Conservation (phyloP, 2,113 vertebrate genomes). For the Bubo blakistoni region DNA sequence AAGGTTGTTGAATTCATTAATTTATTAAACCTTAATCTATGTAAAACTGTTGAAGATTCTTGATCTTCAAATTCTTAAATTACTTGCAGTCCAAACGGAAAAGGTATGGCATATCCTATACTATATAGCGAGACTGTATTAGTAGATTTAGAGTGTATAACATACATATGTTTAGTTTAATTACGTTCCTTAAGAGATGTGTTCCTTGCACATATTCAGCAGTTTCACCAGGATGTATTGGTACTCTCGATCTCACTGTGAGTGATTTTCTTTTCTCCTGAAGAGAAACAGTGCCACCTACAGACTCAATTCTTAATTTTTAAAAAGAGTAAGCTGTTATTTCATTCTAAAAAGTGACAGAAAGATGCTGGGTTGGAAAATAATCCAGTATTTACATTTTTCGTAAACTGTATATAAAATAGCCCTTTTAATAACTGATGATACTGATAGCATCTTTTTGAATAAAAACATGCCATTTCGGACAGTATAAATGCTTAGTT, state of each 20-base stretch:
- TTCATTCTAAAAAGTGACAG: not conserved
- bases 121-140: not conserved
- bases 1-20: slow-evolving; percentile 8
- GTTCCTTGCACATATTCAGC: not conserved
- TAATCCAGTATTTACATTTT: not conserved
- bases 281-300: slow-evolving; percentile 64
- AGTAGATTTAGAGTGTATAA: not conserved
- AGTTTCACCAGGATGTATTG: not conserved
- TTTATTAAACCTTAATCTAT: not conserved
- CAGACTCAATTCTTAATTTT: not conserved
- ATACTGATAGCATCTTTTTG: not conserved
- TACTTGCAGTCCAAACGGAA: not conserved
- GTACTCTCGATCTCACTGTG: not conserved
- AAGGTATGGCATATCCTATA: not conserved
- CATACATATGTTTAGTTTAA: not conserved
- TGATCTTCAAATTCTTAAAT: slow-evolving; percentile 2
- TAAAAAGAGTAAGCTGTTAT: not conserved
- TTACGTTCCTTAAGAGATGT: not conserved
- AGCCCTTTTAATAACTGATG: not conserved
- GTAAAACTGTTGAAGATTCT: slow-evolving; percentile 2
- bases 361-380: not conserved
- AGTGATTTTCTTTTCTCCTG: not conserved
- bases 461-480: not conserved
- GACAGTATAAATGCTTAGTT: not conserved
- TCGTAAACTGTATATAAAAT: not conserved